Base-by-base conservation (phyloP, 2,888 invertebrate genomes). In the Acanthosoma haemorrhoidale region DNA sequence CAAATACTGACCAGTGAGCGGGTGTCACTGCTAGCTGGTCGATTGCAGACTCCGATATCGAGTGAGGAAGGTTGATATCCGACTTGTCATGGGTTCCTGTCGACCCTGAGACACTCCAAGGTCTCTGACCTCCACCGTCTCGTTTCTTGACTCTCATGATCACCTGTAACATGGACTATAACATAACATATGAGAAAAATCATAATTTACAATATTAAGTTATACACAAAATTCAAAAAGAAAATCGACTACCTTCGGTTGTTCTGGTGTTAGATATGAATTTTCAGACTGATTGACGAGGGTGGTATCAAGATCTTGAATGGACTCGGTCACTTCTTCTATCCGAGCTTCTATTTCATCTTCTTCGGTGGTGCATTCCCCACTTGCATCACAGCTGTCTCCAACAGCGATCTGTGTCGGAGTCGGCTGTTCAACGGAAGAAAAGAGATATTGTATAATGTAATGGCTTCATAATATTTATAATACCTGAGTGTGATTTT, bases 21-120 rank as follows among this genome's bases (percentile, higher is more conserved):
- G 68, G 58, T 34, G 83, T 80, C 13, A 82, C 76, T 36, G 81
- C 78, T 67, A 93, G 82, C 64, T 88, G 88, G 80, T 94, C 88
- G 73, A 94, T 81, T 21, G 94, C 94, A 1, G 93, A 92, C 81
- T 95, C 94, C 2, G 94, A 94, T 75, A 91, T 92, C 4, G 93
- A 94, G 75, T 87, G 86, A 70, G 83, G 80, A 73, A 81, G 74
- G 63, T 78, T 79, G 4, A 80, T 77, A 0, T 81, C 80, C 74
- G 83, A 78, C 58, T 74, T 70, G 70, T 74, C 69, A 61, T 73
- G 59, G n/a, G 73, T 72, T 25, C 73, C 72, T 73, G 82, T 81
- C 67, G 83, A 81, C 76, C 92, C 93, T 6, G 94, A 92, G 5
- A 94, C 92, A 72, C 94, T 93, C 91, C 93, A 93, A 0, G 94